Conservation (phyloP, 2,888 invertebrate genomes). For the Coelogynopora nodosa region DNA sequence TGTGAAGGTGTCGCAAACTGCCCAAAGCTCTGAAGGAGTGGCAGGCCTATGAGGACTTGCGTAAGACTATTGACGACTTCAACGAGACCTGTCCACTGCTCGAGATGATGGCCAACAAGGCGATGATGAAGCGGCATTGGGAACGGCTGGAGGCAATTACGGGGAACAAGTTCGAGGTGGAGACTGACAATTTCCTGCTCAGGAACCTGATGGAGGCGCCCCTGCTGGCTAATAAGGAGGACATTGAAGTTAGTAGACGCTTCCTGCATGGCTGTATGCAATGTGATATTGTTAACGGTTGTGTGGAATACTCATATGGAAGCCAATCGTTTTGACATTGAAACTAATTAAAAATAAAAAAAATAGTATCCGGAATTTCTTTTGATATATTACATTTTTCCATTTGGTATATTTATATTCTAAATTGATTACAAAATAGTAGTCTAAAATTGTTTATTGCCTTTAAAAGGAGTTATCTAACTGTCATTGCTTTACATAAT, state of each 20-base stretch:
- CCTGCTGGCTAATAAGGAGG: slow-evolving; percentile 83
- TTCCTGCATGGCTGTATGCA: no score
- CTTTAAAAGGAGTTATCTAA: no score
- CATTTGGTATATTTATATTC: no score
- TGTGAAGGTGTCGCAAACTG: slow-evolving; percentile 81
- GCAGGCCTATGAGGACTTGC: slow-evolving; percentile 92
- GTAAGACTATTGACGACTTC: slow-evolving; percentile 93
- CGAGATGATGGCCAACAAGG: slow-evolving; percentile 92
- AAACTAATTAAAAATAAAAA: no score
- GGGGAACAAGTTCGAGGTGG: slow-evolving; percentile 81
- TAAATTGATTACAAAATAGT: no score
- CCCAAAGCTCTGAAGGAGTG: slow-evolving; percentile 85
- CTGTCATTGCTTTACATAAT: no score
- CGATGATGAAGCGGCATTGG: slow-evolving; percentile 95
- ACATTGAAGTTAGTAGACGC: slow-evolving; percentile 73
- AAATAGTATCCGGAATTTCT: no score
- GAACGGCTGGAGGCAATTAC: slow-evolving; percentile 86
- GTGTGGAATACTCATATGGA: no score
- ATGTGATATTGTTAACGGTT: no score
- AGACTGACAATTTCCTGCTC: slow-evolving; percentile 85
- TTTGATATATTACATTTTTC: no score
- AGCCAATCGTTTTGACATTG: no score
- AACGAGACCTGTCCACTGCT: slow-evolving; percentile 93
- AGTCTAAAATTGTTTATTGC: no score
- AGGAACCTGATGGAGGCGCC: slow-evolving; percentile 92